These are phyloP conservation scores for Axis porcinus DNA, from an alignment of 2,113 vertebrate species.

Conservation along the genomic window DNA sequence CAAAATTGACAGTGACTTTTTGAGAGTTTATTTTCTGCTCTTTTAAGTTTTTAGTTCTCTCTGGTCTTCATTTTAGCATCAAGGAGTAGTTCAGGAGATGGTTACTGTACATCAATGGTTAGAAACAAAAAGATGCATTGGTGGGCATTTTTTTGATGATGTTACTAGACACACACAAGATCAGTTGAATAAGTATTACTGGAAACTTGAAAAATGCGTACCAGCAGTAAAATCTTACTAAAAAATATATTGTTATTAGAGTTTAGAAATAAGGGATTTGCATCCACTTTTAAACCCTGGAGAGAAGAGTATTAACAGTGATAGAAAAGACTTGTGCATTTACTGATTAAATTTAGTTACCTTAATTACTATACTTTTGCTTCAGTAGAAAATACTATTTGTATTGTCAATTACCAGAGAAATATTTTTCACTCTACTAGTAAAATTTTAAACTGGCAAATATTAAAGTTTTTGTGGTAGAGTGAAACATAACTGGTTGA, in stretches of 20 bases:
- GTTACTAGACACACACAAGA: neutral
- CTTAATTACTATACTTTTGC: neutral
- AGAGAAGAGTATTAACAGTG: neutral
- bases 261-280: conserved; percentile 19
- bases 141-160: neutral
- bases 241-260: neutral
- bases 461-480: neutral
- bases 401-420: neutral
- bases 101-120: neutral
- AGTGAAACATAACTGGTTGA: neutral
- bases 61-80: conserved; percentile 10
- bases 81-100: neutral
- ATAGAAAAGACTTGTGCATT: neutral
- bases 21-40: neutral
- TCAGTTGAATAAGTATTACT: neutral
- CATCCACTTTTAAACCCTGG: neutral
- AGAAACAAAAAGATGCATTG: neutral
- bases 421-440: conserved; percentile 5
- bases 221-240: neutral
- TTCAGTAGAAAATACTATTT: neutral
- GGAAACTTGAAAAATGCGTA: neutral
- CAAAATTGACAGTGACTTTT: neutral
- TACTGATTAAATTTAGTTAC: neutral
- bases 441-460: neutral
- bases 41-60: neutral